Conservation (phyloP, 2,888 invertebrate species). For the Sicus ferrugineus region DNA sequence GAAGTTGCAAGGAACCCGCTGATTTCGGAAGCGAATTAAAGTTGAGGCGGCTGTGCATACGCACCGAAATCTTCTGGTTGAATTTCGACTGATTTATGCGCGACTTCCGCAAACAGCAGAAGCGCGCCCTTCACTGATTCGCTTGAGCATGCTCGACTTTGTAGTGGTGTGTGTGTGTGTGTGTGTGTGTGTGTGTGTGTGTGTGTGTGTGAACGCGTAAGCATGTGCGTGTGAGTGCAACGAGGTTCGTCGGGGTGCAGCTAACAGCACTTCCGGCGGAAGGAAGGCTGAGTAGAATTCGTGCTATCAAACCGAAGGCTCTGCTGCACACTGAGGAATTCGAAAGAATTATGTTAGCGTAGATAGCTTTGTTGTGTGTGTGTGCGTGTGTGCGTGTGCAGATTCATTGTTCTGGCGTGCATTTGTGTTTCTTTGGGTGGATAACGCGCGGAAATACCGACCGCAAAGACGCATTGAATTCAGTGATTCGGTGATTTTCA, state of each 20-base stretch:
- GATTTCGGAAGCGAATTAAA: background rate
- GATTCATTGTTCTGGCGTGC: background rate
- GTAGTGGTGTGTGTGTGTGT: background rate
- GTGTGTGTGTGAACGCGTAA: background rate
- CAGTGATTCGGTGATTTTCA: too few species aligned
- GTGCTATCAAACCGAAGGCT: background rate
- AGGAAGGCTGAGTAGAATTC: background rate
- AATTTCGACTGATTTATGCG: slow-evolving; percentile 18
- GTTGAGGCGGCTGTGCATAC: background rate
- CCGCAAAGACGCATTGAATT: too few species aligned
- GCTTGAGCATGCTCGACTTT: background rate
- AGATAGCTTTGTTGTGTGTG: too few species aligned
- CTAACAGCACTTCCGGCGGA: background rate
- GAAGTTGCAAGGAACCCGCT: background rate
- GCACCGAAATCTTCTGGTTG: background rate
- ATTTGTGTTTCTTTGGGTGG: background rate
- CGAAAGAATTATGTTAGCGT: background rate
- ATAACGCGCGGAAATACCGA: too few species aligned
- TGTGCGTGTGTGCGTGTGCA: too few species aligned
- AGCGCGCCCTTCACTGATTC: slow-evolving; percentile 4
- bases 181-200: slow-evolving; percentile 9
- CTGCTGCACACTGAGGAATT: background rate
- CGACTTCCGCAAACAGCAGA: slow-evolving; percentile 15
- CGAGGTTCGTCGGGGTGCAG: background rate
- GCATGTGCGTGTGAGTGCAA: slow-evolving; percentile 2